Evolutionary conservation across 1,140 invertebrate species (phyloP), one percentile per base, ranked within the genome.

Genomic region (Cotesia chilonis): DNA sequence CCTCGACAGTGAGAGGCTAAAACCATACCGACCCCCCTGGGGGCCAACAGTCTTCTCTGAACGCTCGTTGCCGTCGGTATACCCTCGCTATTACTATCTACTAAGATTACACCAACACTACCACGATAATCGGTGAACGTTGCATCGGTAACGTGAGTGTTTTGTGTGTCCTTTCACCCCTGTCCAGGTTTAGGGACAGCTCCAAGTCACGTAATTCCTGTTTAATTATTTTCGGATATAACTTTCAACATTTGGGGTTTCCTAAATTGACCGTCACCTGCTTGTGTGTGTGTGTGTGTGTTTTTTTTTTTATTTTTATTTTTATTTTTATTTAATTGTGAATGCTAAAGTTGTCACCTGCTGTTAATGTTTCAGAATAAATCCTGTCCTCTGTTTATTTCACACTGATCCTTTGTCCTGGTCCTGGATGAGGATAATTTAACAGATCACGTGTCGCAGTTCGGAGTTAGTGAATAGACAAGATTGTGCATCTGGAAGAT

Each of bases 181-280:
- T 57, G 2, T 6, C 4, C 54, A 12, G 17, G 2, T n/a, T 5
- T n/a, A 12, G n/a, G 10, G 41, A 6, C 6, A 47, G 9, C 38
- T 41, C 38, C 54, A 55, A 57, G 54, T 57, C 59, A 61, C 59
- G 59, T 61, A 61, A 61, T 35, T 28, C 54, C 17, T 10, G 12
- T 61, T 17, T 7, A 28, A 61, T 61, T 61, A 61, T 61, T 28
- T 35, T 28, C 28, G 59, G 28, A 28, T 28, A 28, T 47, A 47
- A 47, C 41, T 47, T 47, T 28, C 28, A 28, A 61, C 14, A 20
- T 20, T 20, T 28, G 28, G 14, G 59, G 10, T 28, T 28, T 28
- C 28, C 28, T 28, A 28, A 28, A 28, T 28, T 61, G 10, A 35
- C 14, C 59, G 59, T 61, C 59, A 61, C 59, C 59, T 61, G 59